These are phyloP conservation scores for Polyploca ridens DNA, from an alignment of 2,888 invertebrate species.

Conservation along the genomic window DNA sequence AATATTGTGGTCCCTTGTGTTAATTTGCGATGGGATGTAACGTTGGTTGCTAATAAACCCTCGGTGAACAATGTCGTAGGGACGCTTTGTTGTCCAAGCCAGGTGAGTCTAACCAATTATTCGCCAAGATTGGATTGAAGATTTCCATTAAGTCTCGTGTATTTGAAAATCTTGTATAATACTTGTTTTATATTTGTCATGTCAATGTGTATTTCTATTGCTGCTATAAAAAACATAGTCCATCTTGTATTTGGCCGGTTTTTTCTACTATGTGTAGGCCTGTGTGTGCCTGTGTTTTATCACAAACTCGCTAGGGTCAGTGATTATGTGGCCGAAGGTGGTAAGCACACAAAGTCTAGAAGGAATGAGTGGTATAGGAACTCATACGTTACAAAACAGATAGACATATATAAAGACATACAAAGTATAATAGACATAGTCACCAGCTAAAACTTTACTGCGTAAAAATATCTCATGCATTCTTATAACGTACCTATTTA, in stretches of 20 bases:
- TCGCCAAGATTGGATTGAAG: slow-evolving; percentile 58
- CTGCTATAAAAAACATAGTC: too few relatives aligned
- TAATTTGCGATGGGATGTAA: slow-evolving; percentile 67
- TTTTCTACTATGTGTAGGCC: too few relatives aligned
- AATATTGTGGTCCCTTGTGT: slow-evolving; percentile 61
- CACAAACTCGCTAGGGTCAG: too few relatives aligned
- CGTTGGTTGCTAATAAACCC: slow-evolving; percentile 64
- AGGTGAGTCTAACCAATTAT: slow-evolving; percentile 66
- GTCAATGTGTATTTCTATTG: too few relatives aligned
- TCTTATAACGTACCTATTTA: background rate
- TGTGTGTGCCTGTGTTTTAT: too few relatives aligned
- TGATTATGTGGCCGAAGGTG: too few relatives aligned
- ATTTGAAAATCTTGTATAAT: slow-evolving; percentile 35
- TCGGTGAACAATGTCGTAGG: slow-evolving; percentile 57
- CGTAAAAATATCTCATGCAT: slow-evolving; percentile 5
- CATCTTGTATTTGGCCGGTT: too few relatives aligned
- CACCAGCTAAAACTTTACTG: background rate
- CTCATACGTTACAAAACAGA: too few relatives aligned
- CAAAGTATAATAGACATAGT: too few relatives aligned
- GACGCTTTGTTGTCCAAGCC: slow-evolving; percentile 57
- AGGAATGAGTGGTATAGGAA: too few relatives aligned
- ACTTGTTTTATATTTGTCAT: slow-evolving; percentile 34
- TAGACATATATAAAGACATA: too few relatives aligned
- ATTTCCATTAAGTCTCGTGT: slow-evolving; percentile 57
- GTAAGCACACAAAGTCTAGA: too few relatives aligned